Percentiles rank a stretch among this genome's conserved stretches.
Conservation (phyloP, 2,113 vertebrate genomes). For the Speoplatyrhinus poulsoni region DNA sequence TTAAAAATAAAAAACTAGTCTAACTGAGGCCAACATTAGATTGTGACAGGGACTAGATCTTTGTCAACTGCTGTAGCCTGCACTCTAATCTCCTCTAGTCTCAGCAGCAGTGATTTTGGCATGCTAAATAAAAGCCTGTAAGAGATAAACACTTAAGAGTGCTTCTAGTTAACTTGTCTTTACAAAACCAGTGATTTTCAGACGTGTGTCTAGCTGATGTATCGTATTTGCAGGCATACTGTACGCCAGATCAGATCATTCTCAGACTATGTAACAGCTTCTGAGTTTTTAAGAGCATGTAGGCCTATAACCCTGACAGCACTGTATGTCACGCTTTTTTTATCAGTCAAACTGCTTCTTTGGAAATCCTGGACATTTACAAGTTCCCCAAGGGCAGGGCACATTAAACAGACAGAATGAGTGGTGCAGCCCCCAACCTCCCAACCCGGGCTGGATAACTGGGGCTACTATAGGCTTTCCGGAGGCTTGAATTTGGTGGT, state of each 20-base stretch:
- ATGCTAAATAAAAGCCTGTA: conserved; percentile 15
- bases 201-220: not conserved
- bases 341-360: conserved; percentile 53
- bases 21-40: not conserved
- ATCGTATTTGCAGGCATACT: conserved; percentile 19
- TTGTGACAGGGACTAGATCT: conserved; percentile 20
- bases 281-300: conserved; percentile 47
- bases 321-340: conserved; percentile 56
- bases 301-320: conserved; percentile 48
- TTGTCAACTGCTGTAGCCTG: conserved; percentile 29
- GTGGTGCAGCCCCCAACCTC: conserved; percentile 44
- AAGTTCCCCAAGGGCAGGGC: conserved; percentile 61
- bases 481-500: conserved; percentile 53
- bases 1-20: no score
- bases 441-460: conserved; percentile 32
- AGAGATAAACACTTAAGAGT: conserved; percentile 11
- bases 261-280: conserved; percentile 31
- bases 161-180: not conserved
- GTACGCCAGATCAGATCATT: not conserved
- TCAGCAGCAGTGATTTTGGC: conserved; percentile 27
- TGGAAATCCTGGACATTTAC: conserved; percentile 62
- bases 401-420: conserved; percentile 64
- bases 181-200: conserved; percentile 23
- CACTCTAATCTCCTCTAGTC: conserved; percentile 12
- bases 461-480: conserved; percentile 54